These are phyloP conservation scores for Terebella lapidaria DNA, from an alignment of 2,888 invertebrate genomes.

Conservation along the genomic window DNA sequence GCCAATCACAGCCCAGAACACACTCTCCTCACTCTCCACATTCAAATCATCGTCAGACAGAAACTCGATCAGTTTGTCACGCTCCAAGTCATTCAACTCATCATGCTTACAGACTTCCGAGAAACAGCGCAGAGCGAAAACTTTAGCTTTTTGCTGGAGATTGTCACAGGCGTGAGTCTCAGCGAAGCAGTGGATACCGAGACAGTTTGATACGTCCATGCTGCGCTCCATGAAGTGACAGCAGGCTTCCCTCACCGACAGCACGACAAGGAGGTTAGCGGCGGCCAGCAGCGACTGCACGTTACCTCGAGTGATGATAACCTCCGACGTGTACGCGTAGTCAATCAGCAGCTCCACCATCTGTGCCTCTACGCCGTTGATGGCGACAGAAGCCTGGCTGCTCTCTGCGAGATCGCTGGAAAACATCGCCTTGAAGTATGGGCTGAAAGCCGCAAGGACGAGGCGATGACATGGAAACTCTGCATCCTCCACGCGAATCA, in stretches of 20 bases:
- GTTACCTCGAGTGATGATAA: slow-evolving; percentile 51
- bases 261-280: slow-evolving; percentile 53
- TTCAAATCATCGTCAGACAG: slow-evolving; percentile 55
- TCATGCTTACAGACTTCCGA: slow-evolving; percentile 33
- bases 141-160: slow-evolving; percentile 54
- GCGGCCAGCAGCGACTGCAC: slow-evolving; percentile 55
- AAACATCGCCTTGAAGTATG: slow-evolving; percentile 36
- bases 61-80: slow-evolving; percentile 55
- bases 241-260: slow-evolving; percentile 54
- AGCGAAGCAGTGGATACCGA: slow-evolving; percentile 58
- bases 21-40: slow-evolving; percentile 56
- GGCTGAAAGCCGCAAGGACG: slow-evolving; percentile 55
- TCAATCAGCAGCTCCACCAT: slow-evolving; percentile 53
- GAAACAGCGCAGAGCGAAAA: slow-evolving; percentile 48
- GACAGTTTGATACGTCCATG: slow-evolving; percentile 56
- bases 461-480: slow-evolving; percentile 52
- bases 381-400: slow-evolving; percentile 45
- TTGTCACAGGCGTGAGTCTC: slow-evolving; percentile 56
- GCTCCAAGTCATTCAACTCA: slow-evolving; percentile 51
- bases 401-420: slow-evolving; percentile 54
- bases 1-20: slow-evolving; percentile 54
- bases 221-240: slow-evolving; percentile 53
- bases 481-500: slow-evolving; percentile 50
- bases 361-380: slow-evolving; percentile 53
- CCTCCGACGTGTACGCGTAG: slow-evolving; percentile 53